phyloP scores from a whole-genome alignment of 2,797 vertebrate species.

The Neostethus bicornis region DNA sequence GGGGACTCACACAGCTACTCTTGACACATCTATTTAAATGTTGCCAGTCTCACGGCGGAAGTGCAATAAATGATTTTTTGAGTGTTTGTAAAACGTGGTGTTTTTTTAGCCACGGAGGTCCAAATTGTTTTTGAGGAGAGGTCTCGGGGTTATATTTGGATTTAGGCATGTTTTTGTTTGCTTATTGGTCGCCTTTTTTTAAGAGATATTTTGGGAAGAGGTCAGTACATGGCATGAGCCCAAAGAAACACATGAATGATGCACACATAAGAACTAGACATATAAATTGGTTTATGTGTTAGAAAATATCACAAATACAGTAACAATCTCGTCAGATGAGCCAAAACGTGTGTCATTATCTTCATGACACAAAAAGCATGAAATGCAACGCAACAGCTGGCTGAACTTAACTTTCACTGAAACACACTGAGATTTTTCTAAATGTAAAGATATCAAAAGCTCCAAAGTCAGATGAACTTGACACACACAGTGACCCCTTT shows the following conservation, averaged over 20 bases:
- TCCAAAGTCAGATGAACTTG: slow-evolving; percentile 9
- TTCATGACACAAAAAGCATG: slow-evolving; percentile 8
- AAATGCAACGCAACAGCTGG: neutral
- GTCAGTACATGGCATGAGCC: no score
- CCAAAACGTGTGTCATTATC: neutral
- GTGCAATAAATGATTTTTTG: slow-evolving; percentile 34
- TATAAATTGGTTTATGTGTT: no score
- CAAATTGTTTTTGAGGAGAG: neutral
- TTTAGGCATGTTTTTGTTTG: neutral
- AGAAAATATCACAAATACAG: no score
- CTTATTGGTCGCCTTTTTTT: no score
- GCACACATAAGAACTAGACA: no score
- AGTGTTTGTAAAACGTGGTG: slow-evolving; percentile 12
- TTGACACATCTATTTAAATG: slow-evolving; percentile 52
- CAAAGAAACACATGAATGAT: no score
- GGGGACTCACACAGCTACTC: slow-evolving; percentile 20
- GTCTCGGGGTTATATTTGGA: neutral
- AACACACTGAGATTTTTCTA: neutral
- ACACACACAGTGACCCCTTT: slow-evolving; percentile 40
- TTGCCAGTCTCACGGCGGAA: slow-evolving; percentile 34
- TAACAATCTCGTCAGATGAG: no score
- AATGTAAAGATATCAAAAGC: slow-evolving; percentile 7
- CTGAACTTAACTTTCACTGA: slow-evolving; percentile 9
- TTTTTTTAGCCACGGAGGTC: neutral
- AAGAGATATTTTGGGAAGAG: neutral